Percentiles rank a stretch among this genome's conserved stretches.
phyloP scores from a whole-genome alignment of 2,888 invertebrate species.

The Gnatocerus cornutus region DNA sequence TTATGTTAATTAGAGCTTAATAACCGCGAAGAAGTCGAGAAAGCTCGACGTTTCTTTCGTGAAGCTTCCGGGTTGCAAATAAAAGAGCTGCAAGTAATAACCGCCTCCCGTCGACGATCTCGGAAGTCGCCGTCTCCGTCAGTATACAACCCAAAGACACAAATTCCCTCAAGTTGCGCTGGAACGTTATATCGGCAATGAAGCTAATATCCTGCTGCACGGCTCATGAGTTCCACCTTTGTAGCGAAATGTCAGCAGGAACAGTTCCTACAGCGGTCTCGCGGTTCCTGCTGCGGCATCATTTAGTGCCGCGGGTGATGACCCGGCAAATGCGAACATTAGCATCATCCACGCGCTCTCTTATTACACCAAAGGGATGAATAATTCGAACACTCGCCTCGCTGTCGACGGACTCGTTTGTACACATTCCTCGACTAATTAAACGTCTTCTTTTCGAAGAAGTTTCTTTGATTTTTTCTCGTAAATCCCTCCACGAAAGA shows the following conservation, averaged over 20 bases:
- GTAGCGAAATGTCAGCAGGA: constrained; percentile 47
- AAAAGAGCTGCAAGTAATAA: background rate
- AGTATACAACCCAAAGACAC: constrained; percentile 35
- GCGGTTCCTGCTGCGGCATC: constrained; percentile 60
- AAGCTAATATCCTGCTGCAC: constrained; percentile 51
- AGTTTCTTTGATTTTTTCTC: constrained; percentile 35
- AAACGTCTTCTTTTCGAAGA: constrained; percentile 17
- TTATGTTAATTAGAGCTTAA: background rate
- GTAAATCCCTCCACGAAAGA: constrained; percentile 31
- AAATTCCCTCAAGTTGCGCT: constrained; percentile 31
- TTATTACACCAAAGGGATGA: constrained; percentile 47
- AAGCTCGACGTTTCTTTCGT: background rate
- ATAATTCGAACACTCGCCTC: constrained; percentile 20
- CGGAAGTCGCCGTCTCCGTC: constrained; percentile 24
- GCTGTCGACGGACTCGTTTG: background rate
- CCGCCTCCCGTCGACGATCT: constrained; percentile 4
- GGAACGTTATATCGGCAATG: constrained; percentile 41
- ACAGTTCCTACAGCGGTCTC: constrained; percentile 46
- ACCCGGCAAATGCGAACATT: constrained; percentile 63
- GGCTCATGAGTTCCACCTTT: constrained; percentile 51
- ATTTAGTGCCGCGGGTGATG: constrained; percentile 62
- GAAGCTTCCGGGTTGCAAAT: background rate
- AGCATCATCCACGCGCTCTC: constrained; percentile 52
- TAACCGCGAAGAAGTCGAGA: background rate
- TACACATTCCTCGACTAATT: constrained; percentile 22